Base-by-base conservation (phyloP, 2,113 vertebrate genomes). In the Tretioscincus oriximinensis region DNA sequence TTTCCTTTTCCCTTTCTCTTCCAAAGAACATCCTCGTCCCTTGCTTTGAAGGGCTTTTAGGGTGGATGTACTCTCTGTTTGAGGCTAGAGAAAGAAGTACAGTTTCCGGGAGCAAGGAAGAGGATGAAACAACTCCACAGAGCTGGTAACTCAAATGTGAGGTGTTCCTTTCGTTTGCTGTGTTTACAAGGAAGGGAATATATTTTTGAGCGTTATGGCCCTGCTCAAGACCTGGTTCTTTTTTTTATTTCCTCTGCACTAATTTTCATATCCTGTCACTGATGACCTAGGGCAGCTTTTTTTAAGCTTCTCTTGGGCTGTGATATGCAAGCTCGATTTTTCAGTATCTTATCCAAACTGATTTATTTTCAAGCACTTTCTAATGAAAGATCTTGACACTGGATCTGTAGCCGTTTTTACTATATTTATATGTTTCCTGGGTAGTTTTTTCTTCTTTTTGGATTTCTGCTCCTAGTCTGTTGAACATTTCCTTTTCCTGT, bases 1-100 rank as follows among this genome's bases (percentile, higher is more conserved):
- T 10, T 7, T 3, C 12, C 11, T 70, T 41, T 26, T 35, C 65
- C 12, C 31, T 21, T 51, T 0, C 21, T 69, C 73, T 47, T 1
- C 22, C 28, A 11, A 21, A 49, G 65, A 73, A 18, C 35, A 10
- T 3, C 11, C 16, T 1, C n/a, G 10, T 2, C n/a, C 22, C 1
- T 26, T 82, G n/a, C 73, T 76, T 9, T 82, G 73, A 82, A 70
- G 35, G 49, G 66, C 73, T 73, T 82, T 76, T 28, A 8, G 51
- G 20, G 31, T 61, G 20, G 54, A 61, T n/a, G 45, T 7, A 26
- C 65, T 54, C 21, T 7, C 5, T 11, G 18, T 21, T 49, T 54
- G 51, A 7, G 21, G n/a, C 31, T 69, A 28, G n/a, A 76, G 51
- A 26, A 21, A 47, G 35, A 31, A 29, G 26, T 49, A 18, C 47